phyloP scores from a whole-genome alignment of 2,113 vertebrate genomes.

The Bostrychus sinensis region DNA sequence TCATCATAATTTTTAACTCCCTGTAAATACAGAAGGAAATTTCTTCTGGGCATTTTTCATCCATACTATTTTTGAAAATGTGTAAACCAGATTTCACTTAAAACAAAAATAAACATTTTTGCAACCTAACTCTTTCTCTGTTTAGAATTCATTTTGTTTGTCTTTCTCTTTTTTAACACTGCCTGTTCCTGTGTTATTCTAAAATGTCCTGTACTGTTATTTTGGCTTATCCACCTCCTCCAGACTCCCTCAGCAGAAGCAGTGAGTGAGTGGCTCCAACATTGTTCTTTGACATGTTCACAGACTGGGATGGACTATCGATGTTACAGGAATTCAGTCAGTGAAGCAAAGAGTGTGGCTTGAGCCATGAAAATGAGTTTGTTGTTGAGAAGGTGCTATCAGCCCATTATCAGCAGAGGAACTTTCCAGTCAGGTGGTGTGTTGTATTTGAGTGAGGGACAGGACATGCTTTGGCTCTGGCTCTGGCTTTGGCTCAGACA shows the following conservation, averaged over 20 bases:
- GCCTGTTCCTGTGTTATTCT: slow-evolving; percentile 4
- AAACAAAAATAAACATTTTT: no score
- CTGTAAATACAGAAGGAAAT: no score
- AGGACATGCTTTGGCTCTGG: slow-evolving; percentile 54
- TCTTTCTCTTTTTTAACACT: no score
- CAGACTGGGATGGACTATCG: slow-evolving; percentile 10
- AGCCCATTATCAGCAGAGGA: slow-evolving; percentile 61
- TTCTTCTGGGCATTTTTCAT: no score
- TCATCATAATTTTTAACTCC: no score
- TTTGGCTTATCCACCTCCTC: slow-evolving; percentile 62
- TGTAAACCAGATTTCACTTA: no score
- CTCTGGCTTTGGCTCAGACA: no score
- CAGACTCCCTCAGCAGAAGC: slow-evolving; percentile 51
- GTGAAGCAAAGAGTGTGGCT: slow-evolving; percentile 17
- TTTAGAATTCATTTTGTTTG: no score
- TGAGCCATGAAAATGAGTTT: slow-evolving; percentile 35
- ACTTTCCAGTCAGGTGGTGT: slow-evolving; percentile 47
- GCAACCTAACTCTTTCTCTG: no score
- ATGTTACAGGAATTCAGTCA: slow-evolving; percentile 23
- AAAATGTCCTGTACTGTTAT: slow-evolving; percentile 53
- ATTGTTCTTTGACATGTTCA: slow-evolving; percentile 42
- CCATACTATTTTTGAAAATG: no score
- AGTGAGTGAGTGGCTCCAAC: slow-evolving; percentile 35
- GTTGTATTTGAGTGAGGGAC: slow-evolving; percentile 51
- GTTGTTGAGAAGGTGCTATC: slow-evolving; percentile 44